phyloP scores from a whole-genome alignment of 1,140 invertebrate species.

The Acromyrmex echinatior region DNA sequence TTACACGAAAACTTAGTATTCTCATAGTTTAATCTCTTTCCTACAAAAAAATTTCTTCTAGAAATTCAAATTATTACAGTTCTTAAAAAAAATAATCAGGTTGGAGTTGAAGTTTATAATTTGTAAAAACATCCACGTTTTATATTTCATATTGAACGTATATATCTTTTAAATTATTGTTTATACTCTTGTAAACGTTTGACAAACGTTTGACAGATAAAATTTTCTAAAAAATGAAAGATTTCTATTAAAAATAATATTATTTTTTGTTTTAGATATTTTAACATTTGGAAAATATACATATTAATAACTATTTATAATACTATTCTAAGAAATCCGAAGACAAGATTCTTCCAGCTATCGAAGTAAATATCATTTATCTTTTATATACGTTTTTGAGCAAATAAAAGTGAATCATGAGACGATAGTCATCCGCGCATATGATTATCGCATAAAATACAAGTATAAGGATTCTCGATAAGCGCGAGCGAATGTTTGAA shows the following conservation, averaged over 20 bases:
- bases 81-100: background rate
- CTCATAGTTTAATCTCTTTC: background rate
- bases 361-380: background rate
- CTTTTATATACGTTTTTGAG: background rate
- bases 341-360: background rate
- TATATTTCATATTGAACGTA: background rate
- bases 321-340: background rate
- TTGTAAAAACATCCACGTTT: background rate
- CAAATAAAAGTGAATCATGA: background rate
- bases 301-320: background rate
- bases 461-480: conserved; percentile 5
- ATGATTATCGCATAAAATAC: conserved; percentile 28
- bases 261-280: background rate
- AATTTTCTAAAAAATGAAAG: background rate
- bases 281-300: background rate
- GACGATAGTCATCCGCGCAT: background rate
- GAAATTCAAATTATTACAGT: background rate
- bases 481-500: conserved; percentile 11
- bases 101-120: background rate
- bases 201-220: background rate
- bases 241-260: conserved; percentile 30
- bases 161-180: background rate
- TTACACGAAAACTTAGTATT: background rate
- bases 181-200: background rate
- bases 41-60: background rate